Evolutionary conservation across 1,140 invertebrate species (phyloP).

Genomic region (Ooceraea biroi): DNA sequence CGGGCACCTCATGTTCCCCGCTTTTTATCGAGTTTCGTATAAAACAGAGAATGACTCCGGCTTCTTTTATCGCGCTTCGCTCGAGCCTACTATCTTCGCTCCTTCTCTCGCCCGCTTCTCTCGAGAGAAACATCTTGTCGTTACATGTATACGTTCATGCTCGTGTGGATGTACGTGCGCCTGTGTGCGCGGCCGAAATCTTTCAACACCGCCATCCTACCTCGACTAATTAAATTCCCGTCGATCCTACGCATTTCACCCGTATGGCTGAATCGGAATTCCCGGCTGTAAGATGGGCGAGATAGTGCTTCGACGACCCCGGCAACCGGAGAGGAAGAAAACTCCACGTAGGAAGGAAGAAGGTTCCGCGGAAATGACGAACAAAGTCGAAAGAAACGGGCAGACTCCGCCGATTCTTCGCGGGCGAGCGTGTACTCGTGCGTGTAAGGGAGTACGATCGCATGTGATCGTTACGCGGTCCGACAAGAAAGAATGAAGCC

Average conservation of each 20-base stretch:
- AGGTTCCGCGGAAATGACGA: slow-evolving; percentile 37
- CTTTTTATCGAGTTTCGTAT: slow-evolving; percentile 47
- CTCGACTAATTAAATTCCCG: slow-evolving; percentile 74
- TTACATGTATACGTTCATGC: not conserved
- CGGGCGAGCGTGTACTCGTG: slow-evolving; percentile 18
- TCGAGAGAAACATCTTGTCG: slow-evolving; percentile 40
- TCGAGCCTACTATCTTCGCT: slow-evolving; percentile 18
- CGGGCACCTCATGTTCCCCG: not conserved
- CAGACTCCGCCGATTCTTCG: slow-evolving; percentile 24
- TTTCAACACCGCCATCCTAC: slow-evolving; percentile 43
- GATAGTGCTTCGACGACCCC: not conserved
- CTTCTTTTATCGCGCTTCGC: slow-evolving; percentile 38
- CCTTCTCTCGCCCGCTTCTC: not conserved
- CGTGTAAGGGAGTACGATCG: slow-evolving; percentile 30
- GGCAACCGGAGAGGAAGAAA: slow-evolving; percentile 22
- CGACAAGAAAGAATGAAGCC: slow-evolving; percentile 12
- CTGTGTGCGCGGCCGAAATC: slow-evolving; percentile 16
- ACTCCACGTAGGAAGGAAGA: slow-evolving; percentile 42
- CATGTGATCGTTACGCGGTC: slow-evolving; percentile 32
- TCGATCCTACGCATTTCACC: slow-evolving; percentile 72
- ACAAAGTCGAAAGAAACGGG: slow-evolving; percentile 46
- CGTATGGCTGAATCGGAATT: slow-evolving; percentile 68
- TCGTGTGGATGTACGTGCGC: not conserved
- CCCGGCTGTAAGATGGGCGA: slow-evolving; percentile 26
- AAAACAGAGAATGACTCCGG: slow-evolving; percentile 15